Evolutionary conservation across 1,140 invertebrate species (phyloP).

Genomic region (Apis cerana): DNA sequence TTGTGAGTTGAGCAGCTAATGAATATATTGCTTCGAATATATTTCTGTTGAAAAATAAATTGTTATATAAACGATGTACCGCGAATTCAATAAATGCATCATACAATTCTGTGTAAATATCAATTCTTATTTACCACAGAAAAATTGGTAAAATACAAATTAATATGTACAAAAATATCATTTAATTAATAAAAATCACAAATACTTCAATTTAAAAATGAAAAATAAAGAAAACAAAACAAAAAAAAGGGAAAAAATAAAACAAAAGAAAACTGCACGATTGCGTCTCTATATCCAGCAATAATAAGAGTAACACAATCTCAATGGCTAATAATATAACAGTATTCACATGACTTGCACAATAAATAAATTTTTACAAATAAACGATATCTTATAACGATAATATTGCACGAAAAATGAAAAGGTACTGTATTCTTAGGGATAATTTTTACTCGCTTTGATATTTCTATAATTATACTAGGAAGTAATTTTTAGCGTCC

Average conservation of each 20-base stretch:
- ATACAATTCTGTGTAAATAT: slow-evolving; percentile 30
- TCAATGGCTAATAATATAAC: slow-evolving; percentile 28
- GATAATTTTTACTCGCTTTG: slow-evolving; percentile 15
- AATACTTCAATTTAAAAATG: not conserved
- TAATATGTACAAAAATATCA: slow-evolving; percentile 43
- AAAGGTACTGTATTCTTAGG: slow-evolving; percentile 45
- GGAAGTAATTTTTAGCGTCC: not conserved
- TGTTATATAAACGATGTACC: slow-evolving; percentile 22
- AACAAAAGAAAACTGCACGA: not conserved
- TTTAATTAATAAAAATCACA: slow-evolving; percentile 3
- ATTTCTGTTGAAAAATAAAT: slow-evolving; percentile 17
- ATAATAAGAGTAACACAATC: slow-evolving; percentile 19
- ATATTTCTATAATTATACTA: not conserved
- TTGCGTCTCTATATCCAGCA: not conserved
- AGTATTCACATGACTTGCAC: slow-evolving; percentile 13
- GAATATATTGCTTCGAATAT: slow-evolving; percentile 18
- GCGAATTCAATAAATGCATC: slow-evolving; percentile 40
- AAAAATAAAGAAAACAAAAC: not conserved
- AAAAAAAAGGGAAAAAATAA: not conserved
- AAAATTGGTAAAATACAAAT: not conserved
- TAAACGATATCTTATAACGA: slow-evolving; percentile 51
- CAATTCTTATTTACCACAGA: slow-evolving; percentile 18
- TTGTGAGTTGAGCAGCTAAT: slow-evolving; percentile 5
- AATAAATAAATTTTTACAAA: slow-evolving; percentile 39
- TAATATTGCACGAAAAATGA: slow-evolving; percentile 67